These are phyloP conservation scores for Elephantulus edwardii DNA, from an alignment of 2,113 vertebrate genomes.

Conservation along the genomic window DNA sequence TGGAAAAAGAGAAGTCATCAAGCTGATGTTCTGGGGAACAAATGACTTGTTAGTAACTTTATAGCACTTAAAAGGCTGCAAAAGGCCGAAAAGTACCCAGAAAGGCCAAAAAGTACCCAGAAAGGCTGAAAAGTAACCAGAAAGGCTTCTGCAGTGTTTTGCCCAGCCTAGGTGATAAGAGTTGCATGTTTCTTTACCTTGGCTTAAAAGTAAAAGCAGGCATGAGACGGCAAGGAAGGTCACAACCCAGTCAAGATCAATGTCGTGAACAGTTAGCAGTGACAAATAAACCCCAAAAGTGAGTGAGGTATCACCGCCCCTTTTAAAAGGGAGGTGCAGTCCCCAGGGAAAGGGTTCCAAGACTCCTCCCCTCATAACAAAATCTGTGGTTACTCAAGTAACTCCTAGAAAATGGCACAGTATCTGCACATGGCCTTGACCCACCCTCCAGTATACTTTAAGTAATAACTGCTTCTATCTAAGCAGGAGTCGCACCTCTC, in stretches of 20 bases:
- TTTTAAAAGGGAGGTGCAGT: not conserved
- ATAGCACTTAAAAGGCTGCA: not conserved
- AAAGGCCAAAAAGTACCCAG: not conserved
- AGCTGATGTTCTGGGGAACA: too few species aligned
- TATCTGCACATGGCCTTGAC: too few species aligned
- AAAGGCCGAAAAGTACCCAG: slow-evolving; percentile 28
- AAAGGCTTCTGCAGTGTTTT: not conserved
- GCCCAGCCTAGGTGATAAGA: not conserved
- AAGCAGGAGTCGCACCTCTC: too few species aligned
- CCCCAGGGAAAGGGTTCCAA: too few species aligned
- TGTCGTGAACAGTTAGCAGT: not conserved
- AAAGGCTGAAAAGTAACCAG: not conserved
- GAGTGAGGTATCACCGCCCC: not conserved
- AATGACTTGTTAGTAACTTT: too few species aligned
- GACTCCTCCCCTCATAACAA: too few species aligned
- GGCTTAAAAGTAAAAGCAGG: not conserved
- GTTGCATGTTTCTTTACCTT: not conserved
- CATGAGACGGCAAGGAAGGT: not conserved
- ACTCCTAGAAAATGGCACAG: too few species aligned
- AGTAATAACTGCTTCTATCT: too few species aligned
- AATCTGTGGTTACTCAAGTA: too few species aligned
- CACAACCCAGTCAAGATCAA: not conserved
- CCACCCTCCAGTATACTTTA: too few species aligned
- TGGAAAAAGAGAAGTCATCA: too few species aligned
- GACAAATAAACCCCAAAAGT: not conserved